These are phyloP conservation scores for Steinernema hermaphroditum DNA, from an alignment of 2,888 invertebrate species.

Conservation along the genomic window DNA sequence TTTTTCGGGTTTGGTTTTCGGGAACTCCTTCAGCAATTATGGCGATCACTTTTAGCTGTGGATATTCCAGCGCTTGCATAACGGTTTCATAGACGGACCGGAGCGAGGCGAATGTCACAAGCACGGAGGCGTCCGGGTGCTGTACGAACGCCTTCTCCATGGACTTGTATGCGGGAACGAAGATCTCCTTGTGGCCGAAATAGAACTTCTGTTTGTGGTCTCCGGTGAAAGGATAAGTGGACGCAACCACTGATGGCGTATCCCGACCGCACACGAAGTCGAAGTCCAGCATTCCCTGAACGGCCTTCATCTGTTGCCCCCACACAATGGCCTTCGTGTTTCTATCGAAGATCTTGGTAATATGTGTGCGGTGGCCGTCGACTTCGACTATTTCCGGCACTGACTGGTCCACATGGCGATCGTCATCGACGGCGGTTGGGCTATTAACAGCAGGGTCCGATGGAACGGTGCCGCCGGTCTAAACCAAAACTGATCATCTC, in stretches of 20 bases:
- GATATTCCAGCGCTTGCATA: slow-evolving; percentile 87
- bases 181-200: slow-evolving; percentile 88
- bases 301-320: slow-evolving; percentile 98
- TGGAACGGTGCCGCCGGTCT: slow-evolving; percentile 36
- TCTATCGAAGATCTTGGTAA: slow-evolving; percentile 53
- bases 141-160: slow-evolving; percentile 94
- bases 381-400: neutral
- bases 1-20: slow-evolving; percentile 92
- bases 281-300: slow-evolving; percentile 88
- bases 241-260: slow-evolving; percentile 85
- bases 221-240: slow-evolving; percentile 91
- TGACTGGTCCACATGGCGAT: neutral
- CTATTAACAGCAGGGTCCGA: slow-evolving; percentile 32
- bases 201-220: slow-evolving; percentile 99
- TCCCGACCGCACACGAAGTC: slow-evolving; percentile 87
- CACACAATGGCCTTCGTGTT: slow-evolving; percentile 80
- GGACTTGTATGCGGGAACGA: slow-evolving; percentile 82
- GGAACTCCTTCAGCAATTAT: slow-evolving; percentile 99
- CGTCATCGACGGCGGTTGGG: slow-evolving; percentile 15
- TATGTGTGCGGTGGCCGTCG: slow-evolving; percentile 32
- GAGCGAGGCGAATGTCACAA: slow-evolving; percentile 94
- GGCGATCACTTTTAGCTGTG: slow-evolving; percentile 78
- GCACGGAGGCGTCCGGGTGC: slow-evolving; percentile 89
- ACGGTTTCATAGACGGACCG: slow-evolving; percentile 96
- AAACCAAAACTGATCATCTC: neutral